These are phyloP conservation scores for Syrrhaptes paradoxus DNA, from an alignment of 2,113 vertebrate species.

Conservation along the genomic window DNA sequence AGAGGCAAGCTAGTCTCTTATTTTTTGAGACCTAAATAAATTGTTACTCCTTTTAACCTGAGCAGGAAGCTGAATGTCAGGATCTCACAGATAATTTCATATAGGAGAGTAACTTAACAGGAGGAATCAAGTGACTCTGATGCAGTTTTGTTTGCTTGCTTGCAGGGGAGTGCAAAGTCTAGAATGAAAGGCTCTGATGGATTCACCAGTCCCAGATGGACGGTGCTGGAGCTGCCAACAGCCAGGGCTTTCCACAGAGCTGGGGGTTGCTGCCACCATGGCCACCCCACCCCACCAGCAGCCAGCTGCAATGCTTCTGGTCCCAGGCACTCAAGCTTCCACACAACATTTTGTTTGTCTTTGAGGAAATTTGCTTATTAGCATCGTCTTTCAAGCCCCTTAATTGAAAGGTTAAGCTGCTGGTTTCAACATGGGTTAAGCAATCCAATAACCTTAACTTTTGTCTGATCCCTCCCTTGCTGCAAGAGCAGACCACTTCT, in stretches of 20 bases:
- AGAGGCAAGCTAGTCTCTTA: background rate
- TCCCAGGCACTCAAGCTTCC: background rate
- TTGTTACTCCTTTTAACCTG: conserved; percentile 39
- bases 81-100: conserved; percentile 47
- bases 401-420: background rate
- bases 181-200: background rate
- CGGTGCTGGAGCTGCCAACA: background rate
- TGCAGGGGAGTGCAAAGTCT: background rate
- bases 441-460: background rate
- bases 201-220: background rate
- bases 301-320: background rate
- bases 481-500: background rate
- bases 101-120: conserved; percentile 27
- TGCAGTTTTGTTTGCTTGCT: background rate
- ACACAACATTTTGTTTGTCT: background rate
- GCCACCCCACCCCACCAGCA: background rate
- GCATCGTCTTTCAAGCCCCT: background rate
- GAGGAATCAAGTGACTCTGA: background rate
- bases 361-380: background rate
- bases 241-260: background rate
- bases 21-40: conserved; percentile 55
- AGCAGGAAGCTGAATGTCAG: conserved; percentile 24
- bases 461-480: background rate
- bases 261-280: background rate
- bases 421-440: background rate